phyloP scores from a whole-genome alignment of 1,140 invertebrate species.

The Brachystomella parvula region DNA sequence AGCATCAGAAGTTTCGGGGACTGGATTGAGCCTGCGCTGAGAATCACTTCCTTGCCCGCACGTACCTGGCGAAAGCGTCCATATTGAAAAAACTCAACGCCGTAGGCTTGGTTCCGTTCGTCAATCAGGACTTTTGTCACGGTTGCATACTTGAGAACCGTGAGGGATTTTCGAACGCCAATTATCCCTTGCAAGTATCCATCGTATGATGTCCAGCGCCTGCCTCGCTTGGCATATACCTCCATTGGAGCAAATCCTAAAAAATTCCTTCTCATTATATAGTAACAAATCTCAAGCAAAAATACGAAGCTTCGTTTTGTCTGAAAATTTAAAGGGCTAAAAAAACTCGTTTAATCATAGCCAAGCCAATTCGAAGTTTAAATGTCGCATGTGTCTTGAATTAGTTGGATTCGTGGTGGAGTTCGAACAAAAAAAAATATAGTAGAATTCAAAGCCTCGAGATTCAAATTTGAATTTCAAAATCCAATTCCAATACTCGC shows the following conservation, averaged over 20 bases:
- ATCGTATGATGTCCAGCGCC: slow-evolving; percentile 23
- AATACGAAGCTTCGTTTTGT: neutral
- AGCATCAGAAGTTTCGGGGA: slow-evolving; percentile 41
- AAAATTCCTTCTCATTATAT: too few species aligned
- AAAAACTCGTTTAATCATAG: too few species aligned
- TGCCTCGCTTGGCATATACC: slow-evolving; percentile 22
- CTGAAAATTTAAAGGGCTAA: neutral
- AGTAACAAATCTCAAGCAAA: neutral
- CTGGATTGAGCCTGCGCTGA: slow-evolving; percentile 28
- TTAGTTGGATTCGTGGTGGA: too few species aligned
- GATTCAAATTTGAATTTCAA: too few species aligned
- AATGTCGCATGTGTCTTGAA: too few species aligned
- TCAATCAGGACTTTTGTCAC: neutral
- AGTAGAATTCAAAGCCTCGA: too few species aligned
- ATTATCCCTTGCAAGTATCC: slow-evolving; percentile 19
- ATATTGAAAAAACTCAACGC: neutral
- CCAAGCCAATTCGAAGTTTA: too few species aligned
- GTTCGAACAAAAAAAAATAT: too few species aligned
- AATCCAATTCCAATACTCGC: neutral
- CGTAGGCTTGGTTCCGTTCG: neutral
- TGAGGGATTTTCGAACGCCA: neutral
- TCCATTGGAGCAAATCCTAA: slow-evolving; percentile 34
- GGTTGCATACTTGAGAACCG: slow-evolving; percentile 1
- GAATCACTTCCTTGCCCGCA: slow-evolving; percentile 17
- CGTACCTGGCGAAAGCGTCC: slow-evolving; percentile 20